A percentile compares a stretch with the other conserved stretches of the same genome.
phyloP scores from a whole-genome alignment of 2,888 invertebrate genomes.

The Scelioninae gen. 1 region DNA sequence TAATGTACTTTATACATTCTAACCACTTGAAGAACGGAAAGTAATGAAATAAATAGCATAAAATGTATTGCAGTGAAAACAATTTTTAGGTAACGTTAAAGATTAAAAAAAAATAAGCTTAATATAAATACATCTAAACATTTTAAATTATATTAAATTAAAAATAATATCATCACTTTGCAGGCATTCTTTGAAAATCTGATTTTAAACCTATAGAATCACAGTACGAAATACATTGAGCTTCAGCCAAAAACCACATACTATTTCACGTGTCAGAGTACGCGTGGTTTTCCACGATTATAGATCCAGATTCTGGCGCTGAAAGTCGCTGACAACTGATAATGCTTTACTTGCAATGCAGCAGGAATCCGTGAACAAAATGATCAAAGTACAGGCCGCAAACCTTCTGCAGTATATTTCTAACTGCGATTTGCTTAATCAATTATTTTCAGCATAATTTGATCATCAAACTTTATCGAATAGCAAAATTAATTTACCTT shows the following conservation, averaged over 20 bases:
- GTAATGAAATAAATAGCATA: background rate
- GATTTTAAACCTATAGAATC: slow-evolving; percentile 6
- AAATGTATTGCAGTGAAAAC: too few species aligned
- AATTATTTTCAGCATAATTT: slow-evolving; percentile 46
- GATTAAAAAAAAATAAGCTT: too few species aligned
- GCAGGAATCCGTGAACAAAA: slow-evolving; percentile 41
- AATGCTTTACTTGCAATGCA: slow-evolving; percentile 42
- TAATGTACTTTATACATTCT: background rate
- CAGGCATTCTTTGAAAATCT: slow-evolving; percentile 13
- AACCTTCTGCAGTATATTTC: slow-evolving; percentile 50
- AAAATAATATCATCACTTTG: slow-evolving; percentile 7
- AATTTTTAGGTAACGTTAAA: too few species aligned
- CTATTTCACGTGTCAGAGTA: slow-evolving; percentile 32
- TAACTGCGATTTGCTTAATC: slow-evolving; percentile 40
- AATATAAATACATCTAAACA: too few species aligned
- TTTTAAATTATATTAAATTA: too few species aligned
- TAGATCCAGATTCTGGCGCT: slow-evolving; percentile 30
- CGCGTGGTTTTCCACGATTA: slow-evolving; percentile 36
- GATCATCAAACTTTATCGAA: slow-evolving; percentile 42
- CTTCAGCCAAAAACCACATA: slow-evolving; percentile 41
- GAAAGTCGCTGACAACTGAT: slow-evolving; percentile 61
- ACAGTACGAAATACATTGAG: slow-evolving; percentile 28
- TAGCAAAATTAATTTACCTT: slow-evolving; percentile 20
- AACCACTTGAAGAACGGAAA: background rate
- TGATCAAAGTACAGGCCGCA: slow-evolving; percentile 34